Evolutionary conservation across 2,797 vertebrate genomes (phyloP), one percentile per base, ranked within the genome.

Genomic region (Somateria mollissima): DNA sequence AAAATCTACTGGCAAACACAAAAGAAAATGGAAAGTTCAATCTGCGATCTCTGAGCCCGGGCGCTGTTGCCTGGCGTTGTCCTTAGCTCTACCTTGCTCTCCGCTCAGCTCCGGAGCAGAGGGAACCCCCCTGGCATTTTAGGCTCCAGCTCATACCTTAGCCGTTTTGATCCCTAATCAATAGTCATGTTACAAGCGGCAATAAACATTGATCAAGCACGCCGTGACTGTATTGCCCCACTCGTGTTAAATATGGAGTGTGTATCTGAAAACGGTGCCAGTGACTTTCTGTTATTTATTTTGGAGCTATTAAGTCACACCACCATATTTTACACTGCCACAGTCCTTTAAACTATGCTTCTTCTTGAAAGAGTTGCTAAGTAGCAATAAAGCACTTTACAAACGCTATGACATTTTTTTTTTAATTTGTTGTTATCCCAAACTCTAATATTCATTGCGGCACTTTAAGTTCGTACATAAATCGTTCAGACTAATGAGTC

Each of bases 401-500:
- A 84, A 94, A 96, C 69, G 71, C 81, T 70, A 66, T 53, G 49
- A 76, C 34, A 45, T 97, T 95, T 94, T 85, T 92, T 93, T 95
- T 90, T 91, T 11, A 91, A 93, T 96, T 94, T 94, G 93, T 94
- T 97, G 77, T 97, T 97, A 94, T 96, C 93, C 95, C 93, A 93
- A 93, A 97, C 87, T 96, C 95, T 90, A 96, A 95, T 96, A 97
- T 96, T 96, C 95, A 96, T 85, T 79, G 95, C 87, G 51, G 94
- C 94, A 83, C 87, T 94, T 95, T 83, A 94, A 94, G 82, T 96
- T 92, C 57, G 71, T 94, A 89, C 90, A 98, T 98, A 98, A 98
- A 98, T 98, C 95, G 88, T 94, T 95, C 97, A 94, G 88, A 95
- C 93, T 98, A 97, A 98, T 98, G 97, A 98, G 95, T 98, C 97